Percentiles rank a stretch among this genome's conserved stretches.
phyloP scores from a whole-genome alignment of 2,113 vertebrate species.

The Bambusicola thoracicus region DNA sequence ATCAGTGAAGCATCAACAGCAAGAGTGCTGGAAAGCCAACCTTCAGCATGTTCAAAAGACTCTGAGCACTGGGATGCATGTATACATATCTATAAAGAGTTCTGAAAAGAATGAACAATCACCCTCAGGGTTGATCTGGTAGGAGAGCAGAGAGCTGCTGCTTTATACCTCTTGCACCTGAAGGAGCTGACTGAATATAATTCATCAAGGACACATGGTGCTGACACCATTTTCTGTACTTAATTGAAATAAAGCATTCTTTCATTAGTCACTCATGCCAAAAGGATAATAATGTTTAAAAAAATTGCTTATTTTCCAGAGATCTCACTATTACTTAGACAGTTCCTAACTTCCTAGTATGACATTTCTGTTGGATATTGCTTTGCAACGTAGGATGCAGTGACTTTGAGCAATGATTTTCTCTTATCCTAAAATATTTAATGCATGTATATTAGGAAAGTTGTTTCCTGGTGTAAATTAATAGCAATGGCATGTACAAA shows the following conservation, averaged over 20 bases:
- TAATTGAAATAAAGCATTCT: not conserved
- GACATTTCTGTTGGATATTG: not conserved
- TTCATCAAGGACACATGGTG: not conserved
- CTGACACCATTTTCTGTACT: not conserved
- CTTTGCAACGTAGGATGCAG: not conserved
- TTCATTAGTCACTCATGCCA: not conserved
- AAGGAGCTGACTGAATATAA: not conserved
- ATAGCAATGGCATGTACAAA: not conserved
- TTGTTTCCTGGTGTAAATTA: not conserved
- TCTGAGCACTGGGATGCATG: not conserved
- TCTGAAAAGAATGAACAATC: not conserved
- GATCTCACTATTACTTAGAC: not conserved
- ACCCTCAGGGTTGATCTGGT: not conserved
- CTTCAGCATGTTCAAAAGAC: not conserved
- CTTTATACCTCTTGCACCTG: not conserved
- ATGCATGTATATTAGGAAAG: not conserved
- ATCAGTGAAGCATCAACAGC: not conserved
- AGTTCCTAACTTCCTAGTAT: not conserved
- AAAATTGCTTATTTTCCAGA: not conserved
- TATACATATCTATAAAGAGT: not conserved
- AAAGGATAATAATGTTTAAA: not conserved
- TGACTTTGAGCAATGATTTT: not conserved
- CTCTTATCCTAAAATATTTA: not conserved
- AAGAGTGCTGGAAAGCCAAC: not conserved
- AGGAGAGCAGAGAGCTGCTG: not conserved